phyloP scores from a whole-genome alignment of 2,113 vertebrate genomes.

The Dendropsophus ebraccatus region DNA sequence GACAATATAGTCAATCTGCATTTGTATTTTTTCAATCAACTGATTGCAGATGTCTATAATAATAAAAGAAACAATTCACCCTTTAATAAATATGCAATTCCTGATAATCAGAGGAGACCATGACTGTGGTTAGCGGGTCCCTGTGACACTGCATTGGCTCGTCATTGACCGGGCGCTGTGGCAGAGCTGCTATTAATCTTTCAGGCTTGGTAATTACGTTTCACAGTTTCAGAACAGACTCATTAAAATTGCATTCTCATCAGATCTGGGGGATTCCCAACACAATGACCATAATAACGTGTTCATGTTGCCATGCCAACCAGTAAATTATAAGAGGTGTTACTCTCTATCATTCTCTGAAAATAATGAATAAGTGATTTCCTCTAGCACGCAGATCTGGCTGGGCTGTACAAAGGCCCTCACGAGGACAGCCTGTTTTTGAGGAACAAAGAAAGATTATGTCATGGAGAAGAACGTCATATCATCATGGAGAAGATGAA shows the following conservation, averaged over 20 bases:
- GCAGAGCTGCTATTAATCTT: not conserved
- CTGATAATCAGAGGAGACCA: not conserved
- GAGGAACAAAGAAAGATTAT: constrained; percentile 66
- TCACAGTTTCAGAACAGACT: constrained; percentile 3
- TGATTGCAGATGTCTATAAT: not conserved
- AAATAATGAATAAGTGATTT: not conserved
- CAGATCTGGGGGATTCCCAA: not conserved
- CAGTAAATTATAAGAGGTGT: not conserved
- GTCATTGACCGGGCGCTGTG: constrained; percentile 5
- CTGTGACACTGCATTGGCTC: not conserved
- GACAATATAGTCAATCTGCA: not conserved
- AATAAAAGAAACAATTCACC: not conserved
- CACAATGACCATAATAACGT: constrained; percentile 25
- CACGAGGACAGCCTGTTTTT: constrained; percentile 71
- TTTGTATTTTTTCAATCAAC: not conserved
- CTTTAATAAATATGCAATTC: not conserved
- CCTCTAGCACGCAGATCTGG: constrained; percentile 65
- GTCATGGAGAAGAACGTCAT: constrained; percentile 64
- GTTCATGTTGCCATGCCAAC: constrained; percentile 38
- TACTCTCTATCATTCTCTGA: not conserved
- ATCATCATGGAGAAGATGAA: constrained; percentile 63
- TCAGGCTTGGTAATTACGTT: not conserved
- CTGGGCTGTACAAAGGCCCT: constrained; percentile 62
- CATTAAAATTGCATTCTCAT: constrained; percentile 38
- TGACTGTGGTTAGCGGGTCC: not conserved